phyloP scores from a whole-genome alignment of 2,888 invertebrate genomes.

The Girardia tigrina region DNA sequence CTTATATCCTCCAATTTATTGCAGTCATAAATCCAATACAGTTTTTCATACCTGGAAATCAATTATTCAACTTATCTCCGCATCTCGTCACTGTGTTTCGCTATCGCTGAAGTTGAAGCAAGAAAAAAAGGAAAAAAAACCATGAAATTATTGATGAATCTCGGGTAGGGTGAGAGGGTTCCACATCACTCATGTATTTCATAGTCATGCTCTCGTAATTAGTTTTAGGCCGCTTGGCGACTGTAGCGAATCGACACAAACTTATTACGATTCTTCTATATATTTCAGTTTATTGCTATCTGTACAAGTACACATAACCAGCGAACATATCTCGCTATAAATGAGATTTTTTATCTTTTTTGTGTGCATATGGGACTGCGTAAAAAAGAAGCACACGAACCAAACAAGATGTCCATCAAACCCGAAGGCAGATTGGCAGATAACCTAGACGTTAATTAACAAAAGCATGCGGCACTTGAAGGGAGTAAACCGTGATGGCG shows the following conservation, averaged over 20 bases:
- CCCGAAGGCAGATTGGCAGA: slow-evolving; percentile 20
- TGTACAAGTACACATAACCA: slow-evolving; percentile 18
- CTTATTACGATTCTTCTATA: slow-evolving; percentile 8
- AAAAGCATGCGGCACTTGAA: slow-evolving; percentile 23
- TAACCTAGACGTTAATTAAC: slow-evolving; percentile 20
- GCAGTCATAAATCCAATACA: slow-evolving; percentile 14
- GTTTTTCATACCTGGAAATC: slow-evolving; percentile 14
- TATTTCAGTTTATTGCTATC: slow-evolving; percentile 19
- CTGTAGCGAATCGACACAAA: background rate
- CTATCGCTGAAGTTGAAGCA: background rate
- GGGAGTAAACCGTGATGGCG: slow-evolving; percentile 23
- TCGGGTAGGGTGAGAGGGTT: background rate
- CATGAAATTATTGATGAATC: slow-evolving; percentile 23
- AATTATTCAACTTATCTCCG: slow-evolving; percentile 20
- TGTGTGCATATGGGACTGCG: background rate
- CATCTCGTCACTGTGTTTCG: slow-evolving; percentile 3
- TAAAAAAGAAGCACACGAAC: background rate
- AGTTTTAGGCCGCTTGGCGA: slow-evolving; percentile 11
- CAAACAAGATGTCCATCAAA: slow-evolving; percentile 23
- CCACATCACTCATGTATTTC: slow-evolving; percentile 20
- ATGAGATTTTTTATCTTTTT: slow-evolving; percentile 1
- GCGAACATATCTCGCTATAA: slow-evolving; percentile 14
- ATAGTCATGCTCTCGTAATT: slow-evolving; percentile 23
- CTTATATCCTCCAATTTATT: slow-evolving; percentile 12
- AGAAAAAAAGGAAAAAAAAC: slow-evolving; percentile 12